Evolutionary conservation across 2,888 invertebrate species (phyloP), one percentile per base, ranked within the genome.

Genomic region (Oithona nana): DNA sequence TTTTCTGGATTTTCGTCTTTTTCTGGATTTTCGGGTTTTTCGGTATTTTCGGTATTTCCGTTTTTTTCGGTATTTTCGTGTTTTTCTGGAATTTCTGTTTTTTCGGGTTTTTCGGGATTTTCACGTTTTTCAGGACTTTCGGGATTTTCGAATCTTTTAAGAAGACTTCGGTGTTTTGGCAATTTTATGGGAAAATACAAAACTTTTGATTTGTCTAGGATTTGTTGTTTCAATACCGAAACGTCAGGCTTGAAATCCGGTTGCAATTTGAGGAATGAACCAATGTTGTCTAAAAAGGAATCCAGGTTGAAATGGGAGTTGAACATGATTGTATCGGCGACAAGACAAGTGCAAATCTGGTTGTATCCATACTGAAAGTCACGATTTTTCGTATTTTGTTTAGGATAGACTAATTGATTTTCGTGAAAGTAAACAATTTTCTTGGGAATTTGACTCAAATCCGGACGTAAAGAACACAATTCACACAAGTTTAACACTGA

Each of bases 371-470:
- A 85, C 70, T 85, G 84, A 66, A 83, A 81, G 71, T 86, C 84
- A 65, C 84, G 73, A 52, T 81, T 78, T 68, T 83, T 80, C 1
- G 78, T 75, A 63, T 80, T 76, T 57, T 78, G 75, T 13, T 61
- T 51, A 0, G 85, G 84, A 73, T 84, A 85, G 0, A 80, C 76
- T 29, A 85, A 71, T 70, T 86, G 84, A 71, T 86, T 85, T 72
- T 86, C 85, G 71, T 86, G 85, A 68, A 85, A 85, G 69, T 84
- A 86, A 0, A 85, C 74, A 26, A 84, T 76, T 72, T 84, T 86
- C 48, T 31, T 55, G n/a, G 76, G 76, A 31, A 79, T 71, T 1
- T 67, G 67, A 1, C 71, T 72, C 52, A 85, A 72, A 70, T 84
- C 83, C 1, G 80, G 79, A 50, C 84, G 73, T 2, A 85, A 72